Evolutionary conservation across 2,888 invertebrate genomes (phyloP).

Genomic region (Dinocampus coccinellae): DNA sequence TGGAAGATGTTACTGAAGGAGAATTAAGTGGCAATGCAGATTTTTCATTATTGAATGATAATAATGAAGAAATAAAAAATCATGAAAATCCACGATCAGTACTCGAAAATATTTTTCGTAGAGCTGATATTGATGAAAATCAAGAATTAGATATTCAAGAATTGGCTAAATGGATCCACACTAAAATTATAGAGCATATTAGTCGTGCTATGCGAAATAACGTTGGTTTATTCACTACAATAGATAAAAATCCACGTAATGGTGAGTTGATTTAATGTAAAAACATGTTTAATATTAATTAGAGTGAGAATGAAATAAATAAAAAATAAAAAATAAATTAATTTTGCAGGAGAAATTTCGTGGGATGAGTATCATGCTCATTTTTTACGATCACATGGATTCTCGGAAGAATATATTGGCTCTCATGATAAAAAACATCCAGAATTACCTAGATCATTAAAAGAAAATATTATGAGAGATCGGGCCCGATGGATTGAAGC

Average conservation of each 20-base stretch:
- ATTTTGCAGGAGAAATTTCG: constrained; percentile 74
- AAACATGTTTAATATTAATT: not conserved
- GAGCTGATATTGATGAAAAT: constrained; percentile 76
- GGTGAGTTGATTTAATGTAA: constrained; percentile 62
- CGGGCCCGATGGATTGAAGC: constrained; percentile 86
- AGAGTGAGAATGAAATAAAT: not conserved
- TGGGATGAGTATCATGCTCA: constrained; percentile 87
- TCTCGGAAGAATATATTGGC: constrained; percentile 75
- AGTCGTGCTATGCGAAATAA: constrained; percentile 77
- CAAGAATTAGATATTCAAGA: constrained; percentile 74
- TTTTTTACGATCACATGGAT: constrained; percentile 79
- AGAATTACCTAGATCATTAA: constrained; percentile 74
- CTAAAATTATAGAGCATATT: constrained; percentile 79
- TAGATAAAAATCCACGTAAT: constrained; percentile 78
- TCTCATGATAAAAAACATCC: constrained; percentile 78
- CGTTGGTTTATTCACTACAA: constrained; percentile 76
- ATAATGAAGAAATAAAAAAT: constrained; percentile 36
- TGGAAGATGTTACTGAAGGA: constrained; percentile 53
- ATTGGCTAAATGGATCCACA: constrained; percentile 77
- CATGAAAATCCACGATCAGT: constrained; percentile 53
- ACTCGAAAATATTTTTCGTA: constrained; percentile 65
- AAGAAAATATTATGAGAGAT: constrained; percentile 82
- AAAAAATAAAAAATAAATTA: not conserved
- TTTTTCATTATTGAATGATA: constrained; percentile 10
- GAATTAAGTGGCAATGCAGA: constrained; percentile 5